Evolutionary conservation across 1,140 invertebrate species (phyloP), one percentile per base, ranked within the genome.

Genomic region (Periplaneta americana): DNA sequence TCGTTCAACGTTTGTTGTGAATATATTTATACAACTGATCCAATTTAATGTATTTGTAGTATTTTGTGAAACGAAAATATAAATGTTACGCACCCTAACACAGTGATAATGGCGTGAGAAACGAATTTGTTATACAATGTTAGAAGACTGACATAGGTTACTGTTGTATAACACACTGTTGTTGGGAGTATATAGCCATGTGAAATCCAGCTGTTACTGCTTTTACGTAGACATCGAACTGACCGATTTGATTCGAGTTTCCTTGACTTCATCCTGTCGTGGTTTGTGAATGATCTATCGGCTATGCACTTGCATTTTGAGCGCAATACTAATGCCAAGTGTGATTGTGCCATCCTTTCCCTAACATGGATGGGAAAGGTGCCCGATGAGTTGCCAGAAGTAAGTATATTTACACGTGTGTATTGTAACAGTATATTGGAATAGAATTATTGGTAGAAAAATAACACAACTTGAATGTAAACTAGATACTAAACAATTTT

Each of bases 351-450:
- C 84, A 97, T 99, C 86, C 90, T 98, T 83, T 97, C 96, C 83
- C 91, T 99, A 85, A 98, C 97, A 85, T 99, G 97, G 97, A 99
- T 98, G 97, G 97, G 97, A 84, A 98, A 98, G 89, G 96, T 98
- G 84, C 97, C 97, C 81, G 97, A 98, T 88, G 96, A 97, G 86
- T 91, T 97, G 84, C 96, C 96, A 35, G 96, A 97, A 93, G 95
- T 97, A 91, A 92, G 91, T 88, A 39, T 80, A 32, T n/a, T 1
- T 0, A n/a, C n/a, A n/a, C n/a, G n/a, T n/a, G n/a, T n/a, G n/a
- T n/a, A n/a, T n/a, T n/a, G n/a, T n/a, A n/a, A n/a, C n/a, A n/a
- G n/a, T n/a, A n/a, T n/a, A n/a, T n/a, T n/a, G n/a, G n/a, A n/a
- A n/a, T n/a, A n/a, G n/a, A n/a, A n/a, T n/a, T n/a, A n/a, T n/a